phyloP scores from a whole-genome alignment of 2,797 vertebrate genomes.

The Lutjanus argentimaculatus region DNA sequence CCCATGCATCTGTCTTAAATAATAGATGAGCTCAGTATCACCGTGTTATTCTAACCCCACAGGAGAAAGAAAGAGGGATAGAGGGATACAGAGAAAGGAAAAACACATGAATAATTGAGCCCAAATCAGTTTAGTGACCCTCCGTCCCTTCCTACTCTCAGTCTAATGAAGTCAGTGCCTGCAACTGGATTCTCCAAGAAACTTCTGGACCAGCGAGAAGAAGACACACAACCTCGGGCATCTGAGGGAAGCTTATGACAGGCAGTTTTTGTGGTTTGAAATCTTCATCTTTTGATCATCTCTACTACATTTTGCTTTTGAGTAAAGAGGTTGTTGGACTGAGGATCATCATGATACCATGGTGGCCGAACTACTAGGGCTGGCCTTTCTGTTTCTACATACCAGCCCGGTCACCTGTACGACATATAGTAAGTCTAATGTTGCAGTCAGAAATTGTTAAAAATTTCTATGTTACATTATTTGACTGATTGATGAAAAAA shows the following conservation, averaged over 20 bases:
- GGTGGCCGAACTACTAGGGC: conserved; percentile 82
- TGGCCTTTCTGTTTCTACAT: conserved; percentile 75
- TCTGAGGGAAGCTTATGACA: background rate
- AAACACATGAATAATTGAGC: conserved; percentile 85
- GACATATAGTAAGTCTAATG: conserved; percentile 75
- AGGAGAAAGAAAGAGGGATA: conserved; percentile 65
- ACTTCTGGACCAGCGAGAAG: conserved; percentile 15
- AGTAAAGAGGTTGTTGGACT: conserved; percentile 64
- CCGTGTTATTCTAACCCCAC: conserved; percentile 79
- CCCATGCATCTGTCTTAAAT: conserved; percentile 72
- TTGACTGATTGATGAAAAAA: background rate
- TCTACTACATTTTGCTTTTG: conserved; percentile 24
- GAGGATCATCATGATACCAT: conserved; percentile 87
- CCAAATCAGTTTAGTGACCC: conserved; percentile 86
- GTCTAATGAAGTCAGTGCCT: conserved; percentile 67
- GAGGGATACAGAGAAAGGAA: conserved; percentile 70
- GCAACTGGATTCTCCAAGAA: conserved; percentile 57
- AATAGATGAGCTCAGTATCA: conserved; percentile 84
- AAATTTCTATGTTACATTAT: background rate
- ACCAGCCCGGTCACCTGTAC: conserved; percentile 52
- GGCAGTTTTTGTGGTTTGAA: conserved; percentile 3
- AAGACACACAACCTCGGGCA: background rate
- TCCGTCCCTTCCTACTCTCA: conserved; percentile 70
- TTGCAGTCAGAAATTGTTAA: background rate
- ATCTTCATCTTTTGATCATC: conserved; percentile 9